These are phyloP conservation scores for Hirudo medicinalis DNA, from an alignment of 1,140 invertebrate genomes.

Conservation along the genomic window DNA sequence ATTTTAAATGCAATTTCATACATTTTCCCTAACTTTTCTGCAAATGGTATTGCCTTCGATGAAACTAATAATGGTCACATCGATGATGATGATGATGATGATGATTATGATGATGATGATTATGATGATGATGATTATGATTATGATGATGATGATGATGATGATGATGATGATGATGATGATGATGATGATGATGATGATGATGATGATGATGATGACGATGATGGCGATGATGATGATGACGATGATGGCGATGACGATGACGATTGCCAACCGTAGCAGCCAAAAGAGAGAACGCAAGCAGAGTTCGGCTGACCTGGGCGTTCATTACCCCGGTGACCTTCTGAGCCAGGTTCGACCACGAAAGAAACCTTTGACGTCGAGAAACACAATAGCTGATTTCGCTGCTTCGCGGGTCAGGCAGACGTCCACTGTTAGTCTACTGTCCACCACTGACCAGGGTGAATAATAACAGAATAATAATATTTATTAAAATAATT, in stretches of 20 bases:
- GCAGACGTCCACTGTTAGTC: conserved; percentile 23
- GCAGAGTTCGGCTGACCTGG: conserved; percentile 35
- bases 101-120: background rate
- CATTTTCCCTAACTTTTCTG: too few relatives aligned
- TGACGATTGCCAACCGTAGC: background rate
- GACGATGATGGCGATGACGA: background rate
- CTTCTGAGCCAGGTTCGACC: conserved; percentile 30
- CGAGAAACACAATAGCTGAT: conserved; percentile 38
- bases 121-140: conserved; percentile 6
- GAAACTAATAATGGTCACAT: too few relatives aligned
- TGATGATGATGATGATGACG: conserved; percentile 12
- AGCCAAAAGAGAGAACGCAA: conserved; percentile 23
- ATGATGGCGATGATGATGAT: conserved; percentile 15
- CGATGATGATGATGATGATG: too few relatives aligned
- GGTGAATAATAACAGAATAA: background rate
- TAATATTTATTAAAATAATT: background rate
- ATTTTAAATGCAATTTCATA: too few relatives aligned
- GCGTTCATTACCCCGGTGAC: conserved; percentile 37
- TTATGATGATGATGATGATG: conserved; percentile 4
- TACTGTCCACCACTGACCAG: conserved; percentile 15
- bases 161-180: conserved; percentile 11
- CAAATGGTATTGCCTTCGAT: too few relatives aligned
- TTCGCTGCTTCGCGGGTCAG: conserved; percentile 27
- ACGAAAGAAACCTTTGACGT: conserved; percentile 31
- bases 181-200: conserved; percentile 13